phyloP scores from a whole-genome alignment of 2,888 invertebrate genomes.

The Chalcosyrphus nemorum region DNA sequence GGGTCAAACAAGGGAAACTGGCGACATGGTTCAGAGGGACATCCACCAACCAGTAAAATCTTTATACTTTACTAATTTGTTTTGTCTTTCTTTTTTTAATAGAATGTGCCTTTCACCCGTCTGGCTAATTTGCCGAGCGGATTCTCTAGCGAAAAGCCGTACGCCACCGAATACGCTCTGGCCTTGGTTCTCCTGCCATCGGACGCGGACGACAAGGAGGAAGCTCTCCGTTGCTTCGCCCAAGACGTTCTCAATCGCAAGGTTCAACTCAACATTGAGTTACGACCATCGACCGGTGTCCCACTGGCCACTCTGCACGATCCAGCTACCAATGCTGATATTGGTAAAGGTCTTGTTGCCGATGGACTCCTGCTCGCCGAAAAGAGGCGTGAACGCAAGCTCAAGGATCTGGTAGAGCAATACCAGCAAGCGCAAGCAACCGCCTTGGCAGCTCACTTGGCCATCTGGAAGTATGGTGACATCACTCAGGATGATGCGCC shows the following conservation, averaged over 20 bases:
- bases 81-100: constrained; percentile 52
- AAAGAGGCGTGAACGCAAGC: constrained; percentile 89
- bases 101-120: constrained; percentile 86
- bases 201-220: constrained; percentile 92
- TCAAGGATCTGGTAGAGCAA: constrained; percentile 89
- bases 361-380: constrained; percentile 94
- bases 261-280: constrained; percentile 92
- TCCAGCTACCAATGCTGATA: constrained; percentile 80
- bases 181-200: constrained; percentile 92
- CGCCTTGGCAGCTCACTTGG: constrained; percentile 92
- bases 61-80: not conserved
- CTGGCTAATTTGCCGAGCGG: constrained; percentile 92
- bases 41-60: not conserved
- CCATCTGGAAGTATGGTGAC: constrained; percentile 99
- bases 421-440: constrained; percentile 93
- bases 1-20: constrained; percentile 74
- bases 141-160: constrained; percentile 88
- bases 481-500: constrained; percentile 84
- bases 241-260: constrained; percentile 88
- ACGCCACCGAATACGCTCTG: constrained; percentile 93
- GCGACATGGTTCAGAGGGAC: constrained; percentile 58
- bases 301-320: constrained; percentile 81
- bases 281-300: constrained; percentile 82
- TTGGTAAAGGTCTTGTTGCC: constrained; percentile 90
- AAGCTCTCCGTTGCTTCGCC: constrained; percentile 87